A percentile compares a stretch with the other conserved stretches of the same genome.
These are phyloP conservation scores for Erynnis tages DNA, from an alignment of 2,888 invertebrate species.

Conservation along the genomic window DNA sequence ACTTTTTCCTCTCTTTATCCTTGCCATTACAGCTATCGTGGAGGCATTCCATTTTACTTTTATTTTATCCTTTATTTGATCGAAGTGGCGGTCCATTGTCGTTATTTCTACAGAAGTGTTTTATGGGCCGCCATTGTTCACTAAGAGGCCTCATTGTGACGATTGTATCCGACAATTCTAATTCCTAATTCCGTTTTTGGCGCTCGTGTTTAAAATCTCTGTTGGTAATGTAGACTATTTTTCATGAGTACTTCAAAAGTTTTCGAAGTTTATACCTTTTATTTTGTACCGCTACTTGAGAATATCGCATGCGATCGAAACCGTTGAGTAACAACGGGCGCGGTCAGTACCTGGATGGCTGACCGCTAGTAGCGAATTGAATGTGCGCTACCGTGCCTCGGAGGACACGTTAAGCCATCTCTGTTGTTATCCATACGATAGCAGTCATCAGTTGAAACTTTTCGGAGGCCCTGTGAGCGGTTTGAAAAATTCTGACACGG, in stretches of 20 bases:
- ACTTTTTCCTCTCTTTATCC: too few relatives aligned
- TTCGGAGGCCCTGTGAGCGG: too few relatives aligned
- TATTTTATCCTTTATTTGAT: slow-evolving; percentile 12
- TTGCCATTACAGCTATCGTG: slow-evolving; percentile 1
- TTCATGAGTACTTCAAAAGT: background rate
- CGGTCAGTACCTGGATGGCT: too few relatives aligned
- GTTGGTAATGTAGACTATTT: background rate
- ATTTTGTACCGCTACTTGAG: too few relatives aligned
- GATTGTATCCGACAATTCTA: slow-evolving; percentile 31
- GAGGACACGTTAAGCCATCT: too few relatives aligned
- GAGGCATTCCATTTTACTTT: slow-evolving; percentile 4
- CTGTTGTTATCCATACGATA: too few relatives aligned
- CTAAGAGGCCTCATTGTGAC: slow-evolving; percentile 11
- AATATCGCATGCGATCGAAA: background rate
- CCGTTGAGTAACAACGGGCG: too few relatives aligned
- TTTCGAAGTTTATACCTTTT: too few relatives aligned
- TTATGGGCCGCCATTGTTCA: slow-evolving; percentile 7
- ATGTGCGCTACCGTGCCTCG: too few relatives aligned
- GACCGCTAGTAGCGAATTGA: too few relatives aligned
- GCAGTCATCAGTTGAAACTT: too few relatives aligned
- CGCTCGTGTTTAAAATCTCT: background rate
- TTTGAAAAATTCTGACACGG: too few relatives aligned
- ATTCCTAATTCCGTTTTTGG: slow-evolving; percentile 34
- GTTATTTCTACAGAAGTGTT: slow-evolving; percentile 3
- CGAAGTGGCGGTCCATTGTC: slow-evolving; percentile 12